Evolutionary conservation across 2,113 vertebrate species (phyloP), one percentile per base, ranked within the genome.

Genomic region (Trichechus manatus): DNA sequence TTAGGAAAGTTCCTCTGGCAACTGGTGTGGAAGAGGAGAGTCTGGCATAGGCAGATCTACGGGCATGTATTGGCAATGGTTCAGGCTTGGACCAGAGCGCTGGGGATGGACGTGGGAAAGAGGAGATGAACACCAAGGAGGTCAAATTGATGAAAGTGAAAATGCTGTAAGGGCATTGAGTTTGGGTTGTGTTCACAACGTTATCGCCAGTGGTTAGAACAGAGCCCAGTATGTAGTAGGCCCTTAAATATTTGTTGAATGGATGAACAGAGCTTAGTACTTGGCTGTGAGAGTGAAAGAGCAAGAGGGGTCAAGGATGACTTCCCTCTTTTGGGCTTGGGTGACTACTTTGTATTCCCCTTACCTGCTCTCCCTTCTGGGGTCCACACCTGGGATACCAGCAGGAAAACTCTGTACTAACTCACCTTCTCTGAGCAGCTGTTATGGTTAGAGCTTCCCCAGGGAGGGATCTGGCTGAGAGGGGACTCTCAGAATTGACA

Each of bases 1-100:
- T 93, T 80, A 86, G 80, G 74, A 59, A 86, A 72, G 3, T 87
- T 94, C 36, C 39, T 80, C 63, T 86, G 93, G 66, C 70, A 91
- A 50, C 13, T 79, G 19, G 27, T 17, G 36, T 11, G 4, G 81
- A 74, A 86, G 44, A 2, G 9, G n/a, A 59, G 56, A 75, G 9
- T 44, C 66, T n/a, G 0, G 70, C 75, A 6, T 20, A 61, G 64
- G 39, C 39, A 27, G n/a, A 82, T 50, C 56, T 44, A 19, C 10
- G 22, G 44, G 23, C 79, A 74, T 82, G 47, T 42, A 64, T 85
- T 61, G 66, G 13, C 9, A 56, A 5, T 72, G 31, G 11, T 33
- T 92, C 39, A 44, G 72, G 31, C 88, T 87, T 83, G 66, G 75
- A 31, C 63, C 1, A 70, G 72, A 61, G 17, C 13, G 20, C 39